Conservation (phyloP, 2,113 vertebrate species). For the Lagenorhynchus albirostris region DNA sequence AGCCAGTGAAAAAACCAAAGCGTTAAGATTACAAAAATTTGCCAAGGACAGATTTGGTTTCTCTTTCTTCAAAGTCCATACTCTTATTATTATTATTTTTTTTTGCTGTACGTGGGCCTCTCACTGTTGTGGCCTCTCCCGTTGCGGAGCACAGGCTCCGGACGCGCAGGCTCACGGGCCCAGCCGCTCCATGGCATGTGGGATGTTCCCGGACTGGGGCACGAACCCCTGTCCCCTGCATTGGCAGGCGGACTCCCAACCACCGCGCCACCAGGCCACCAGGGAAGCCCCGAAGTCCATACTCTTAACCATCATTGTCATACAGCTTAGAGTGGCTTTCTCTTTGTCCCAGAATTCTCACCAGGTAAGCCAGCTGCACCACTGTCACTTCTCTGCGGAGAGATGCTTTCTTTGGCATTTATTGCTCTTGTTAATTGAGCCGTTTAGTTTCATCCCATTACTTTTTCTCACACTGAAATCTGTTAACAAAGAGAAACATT, state of each 20-base stretch:
- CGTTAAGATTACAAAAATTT: background rate
- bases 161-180: too few species aligned
- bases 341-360: background rate
- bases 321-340: background rate
- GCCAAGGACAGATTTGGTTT: background rate
- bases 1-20: background rate
- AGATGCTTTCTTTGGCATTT: background rate
- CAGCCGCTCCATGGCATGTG: accelerated
- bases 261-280: too few species aligned
- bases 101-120: too few species aligned
- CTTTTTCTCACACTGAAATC: background rate
- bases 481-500: background rate
- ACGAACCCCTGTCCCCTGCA: too few species aligned
- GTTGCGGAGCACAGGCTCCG: too few species aligned
- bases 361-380: background rate
- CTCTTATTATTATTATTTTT: background rate
- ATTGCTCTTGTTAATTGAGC: background rate
- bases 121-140: too few species aligned
- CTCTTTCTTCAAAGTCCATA: background rate
- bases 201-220: too few species aligned
- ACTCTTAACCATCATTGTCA: background rate
- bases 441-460: background rate
- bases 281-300: background rate
- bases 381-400: accelerated
- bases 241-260: too few species aligned